Base-by-base conservation (phyloP, 2,113 vertebrate species). In the Herpetotheres cachinnans region DNA sequence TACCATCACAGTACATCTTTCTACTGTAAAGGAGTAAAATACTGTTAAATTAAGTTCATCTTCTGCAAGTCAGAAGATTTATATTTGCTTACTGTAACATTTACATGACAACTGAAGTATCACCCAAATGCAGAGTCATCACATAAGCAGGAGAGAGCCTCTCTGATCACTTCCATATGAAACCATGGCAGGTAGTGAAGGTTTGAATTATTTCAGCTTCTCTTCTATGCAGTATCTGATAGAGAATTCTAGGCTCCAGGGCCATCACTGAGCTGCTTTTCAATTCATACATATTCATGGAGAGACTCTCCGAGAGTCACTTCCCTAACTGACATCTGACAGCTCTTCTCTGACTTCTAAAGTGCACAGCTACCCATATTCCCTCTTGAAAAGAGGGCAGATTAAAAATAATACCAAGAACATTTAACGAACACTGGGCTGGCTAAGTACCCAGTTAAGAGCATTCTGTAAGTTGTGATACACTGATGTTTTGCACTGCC, bases 11-110 rank as follows among this genome's bases (percentile, higher is more conserved):
- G 47, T 69, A 61, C 32, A 54, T 69, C 78, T 88, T 77, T 59
- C 70, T 54, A 46, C 79, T 10, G 1, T 40, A 72, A 46, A 81
- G 44, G 27, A 69, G 67, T 11, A 27, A 90, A 72, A 72, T 73
- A 56, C 54, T 76, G 78, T 69, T 79, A 92, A 89, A 94, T 89
- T 86, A 79, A 73, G 86, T 72, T 95, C 87, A 85, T 91, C 80
- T 95, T 52, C 69, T 78, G 59, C 52, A n/a, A 77, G 49, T 38
- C 4, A 7, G 93, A 79, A n/a, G n/a, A n/a, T 86, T 94, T 61
- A 46, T 93, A 74, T 86, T 91, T 86, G 59, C 86, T 90, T 92
- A 72, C 65, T 89, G 67, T 46, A 47, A 78, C 59, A 96, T 87
- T 70, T 94, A 62, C 77, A 79, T 82, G 71, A 88, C 76, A 96